Base-by-base conservation (phyloP, 2,797 vertebrate species). In the Mus caroli region DNA sequence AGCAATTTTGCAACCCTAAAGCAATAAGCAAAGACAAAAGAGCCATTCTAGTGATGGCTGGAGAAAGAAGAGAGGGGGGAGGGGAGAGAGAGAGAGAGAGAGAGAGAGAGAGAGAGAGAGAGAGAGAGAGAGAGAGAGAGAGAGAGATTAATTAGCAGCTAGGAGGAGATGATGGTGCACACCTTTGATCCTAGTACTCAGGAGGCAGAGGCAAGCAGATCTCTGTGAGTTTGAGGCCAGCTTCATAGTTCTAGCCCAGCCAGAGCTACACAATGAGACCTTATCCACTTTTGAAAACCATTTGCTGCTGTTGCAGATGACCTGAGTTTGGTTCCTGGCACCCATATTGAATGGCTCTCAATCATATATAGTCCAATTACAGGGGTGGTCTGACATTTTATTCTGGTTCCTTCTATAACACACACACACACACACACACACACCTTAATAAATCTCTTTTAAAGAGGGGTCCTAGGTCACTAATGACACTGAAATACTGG, bases 71-170 rank as follows among this genome's bases (percentile, higher is more conserved):
- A 46, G 64, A 4, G 64, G 2, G 64, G 2, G 31, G 12, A 9
- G 12, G 5, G 1, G 31, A 2, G 31, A 6, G 5, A 9, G 13
- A 2, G 31, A 13, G 62, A 10, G 4, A 31, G 3, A 14, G 28
- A 9, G 62, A 14, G 28, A 54, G 14, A 24, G 58, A 24, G 1
- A 24, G 7, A 58, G 56, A 58, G 5, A 58, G 56, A 58, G 56
- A 22, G 20, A 26, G 26, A 31, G 60, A 69, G 37, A 60, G 19
- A 94, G 64, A 83, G 17, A 34, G 24, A 14, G 11, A 37, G 71
- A 60, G 37, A 56, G 13, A 94, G 73, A 43, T 43, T 28, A 20
- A 26, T 24, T 22, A 52, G 43, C 31, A 3, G 3, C 9, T 24
- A 52, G 26, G 64, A 86, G 28, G 43, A n/a, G 60, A 19, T 43